Evolutionary conservation across 92 coral and sea anemone genomes (phyloP).

Genomic region (Bergia sp.): DNA sequence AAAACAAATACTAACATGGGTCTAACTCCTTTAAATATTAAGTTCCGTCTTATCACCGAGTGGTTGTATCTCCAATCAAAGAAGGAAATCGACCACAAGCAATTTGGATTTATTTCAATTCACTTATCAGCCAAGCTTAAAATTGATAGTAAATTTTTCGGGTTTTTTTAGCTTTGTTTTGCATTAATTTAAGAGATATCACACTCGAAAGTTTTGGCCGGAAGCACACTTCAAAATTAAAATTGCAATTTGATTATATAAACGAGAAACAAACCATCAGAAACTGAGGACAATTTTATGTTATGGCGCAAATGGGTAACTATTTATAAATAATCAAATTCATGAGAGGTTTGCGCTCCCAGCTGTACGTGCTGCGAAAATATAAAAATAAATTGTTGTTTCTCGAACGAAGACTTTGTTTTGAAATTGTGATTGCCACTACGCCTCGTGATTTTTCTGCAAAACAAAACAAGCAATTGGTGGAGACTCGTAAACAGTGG

Average conservation of each 20-base stretch:
- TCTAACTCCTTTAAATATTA: conserved; percentile 7
- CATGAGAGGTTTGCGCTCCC: background rate
- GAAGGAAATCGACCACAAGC: background rate
- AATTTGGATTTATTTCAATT: background rate
- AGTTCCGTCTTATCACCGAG: background rate
- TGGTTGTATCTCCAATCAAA: background rate
- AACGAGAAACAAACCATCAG: too few relatives aligned
- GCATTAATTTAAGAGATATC: too few relatives aligned
- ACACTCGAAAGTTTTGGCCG: too few relatives aligned
- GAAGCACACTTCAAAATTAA: too few relatives aligned
- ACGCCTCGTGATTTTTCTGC: background rate
- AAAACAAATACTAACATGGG: background rate
- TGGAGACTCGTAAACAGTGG: background rate
- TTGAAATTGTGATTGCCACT: background rate
- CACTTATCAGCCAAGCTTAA: too few relatives aligned
- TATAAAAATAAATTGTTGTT: background rate
- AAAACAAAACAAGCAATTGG: background rate
- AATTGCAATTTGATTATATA: too few relatives aligned
- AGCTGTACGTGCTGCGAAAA: background rate
- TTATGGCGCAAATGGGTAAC: too few relatives aligned
- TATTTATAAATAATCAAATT: too few relatives aligned
- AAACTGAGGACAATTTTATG: too few relatives aligned
- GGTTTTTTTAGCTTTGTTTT: background rate
- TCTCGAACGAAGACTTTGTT: background rate
- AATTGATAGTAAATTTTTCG: background rate